Conservation (phyloP, 2,888 invertebrate genomes). For the Sesia apiformis region DNA sequence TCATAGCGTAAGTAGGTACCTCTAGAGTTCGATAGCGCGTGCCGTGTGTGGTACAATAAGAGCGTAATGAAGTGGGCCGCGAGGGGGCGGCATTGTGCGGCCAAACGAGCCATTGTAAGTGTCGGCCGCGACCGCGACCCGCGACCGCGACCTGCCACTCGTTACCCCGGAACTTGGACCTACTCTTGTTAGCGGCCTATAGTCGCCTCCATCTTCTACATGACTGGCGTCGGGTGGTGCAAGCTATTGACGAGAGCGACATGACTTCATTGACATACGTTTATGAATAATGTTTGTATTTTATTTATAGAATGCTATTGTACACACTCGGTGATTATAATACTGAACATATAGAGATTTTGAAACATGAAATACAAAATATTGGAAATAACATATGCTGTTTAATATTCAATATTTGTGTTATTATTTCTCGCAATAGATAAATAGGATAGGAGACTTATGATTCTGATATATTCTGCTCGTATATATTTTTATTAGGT, state of each 20-base stretch:
- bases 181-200: slow-evolving; percentile 23
- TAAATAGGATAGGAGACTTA: no score
- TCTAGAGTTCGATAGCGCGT: slow-evolving; percentile 30
- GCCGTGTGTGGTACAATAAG: slow-evolving; percentile 53
- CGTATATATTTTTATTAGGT: no score
- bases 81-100: slow-evolving; percentile 65
- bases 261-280: no score
- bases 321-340: no score
- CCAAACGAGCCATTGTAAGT: slow-evolving; percentile 64
- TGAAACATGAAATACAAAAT: no score
- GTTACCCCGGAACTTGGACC: slow-evolving; percentile 28
- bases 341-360: no score
- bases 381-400: no score
- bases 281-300: no score
- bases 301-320: no score
- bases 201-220: background rate
- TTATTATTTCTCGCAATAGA: no score
- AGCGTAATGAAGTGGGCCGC: slow-evolving; percentile 73
- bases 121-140: slow-evolving; percentile 13
- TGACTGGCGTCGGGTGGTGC: background rate
- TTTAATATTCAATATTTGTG: no score
- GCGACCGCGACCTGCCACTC: slow-evolving; percentile 57
- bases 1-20: slow-evolving; percentile 27
- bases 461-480: no score
- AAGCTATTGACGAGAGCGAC: background rate